These are phyloP conservation scores for Rotaria sp. DNA, from an alignment of 2,888 invertebrate genomes.

Conservation along the genomic window DNA sequence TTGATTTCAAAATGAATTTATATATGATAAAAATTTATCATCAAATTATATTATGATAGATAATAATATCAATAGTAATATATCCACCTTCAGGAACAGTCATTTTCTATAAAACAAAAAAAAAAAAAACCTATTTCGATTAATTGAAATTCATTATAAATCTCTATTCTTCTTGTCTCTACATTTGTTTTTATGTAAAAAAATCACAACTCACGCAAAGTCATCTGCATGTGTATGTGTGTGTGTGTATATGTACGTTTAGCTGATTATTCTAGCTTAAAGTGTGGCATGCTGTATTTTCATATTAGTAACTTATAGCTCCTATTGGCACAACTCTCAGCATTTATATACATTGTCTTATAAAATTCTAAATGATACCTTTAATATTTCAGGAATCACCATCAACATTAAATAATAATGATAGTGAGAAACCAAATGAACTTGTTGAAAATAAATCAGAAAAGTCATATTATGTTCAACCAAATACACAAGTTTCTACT, in stretches of 20 bases:
- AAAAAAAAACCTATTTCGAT: no score
- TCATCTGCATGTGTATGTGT: neutral
- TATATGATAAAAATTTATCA: no score
- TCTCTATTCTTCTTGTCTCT: slow-evolving; percentile 11
- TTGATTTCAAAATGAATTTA: no score
- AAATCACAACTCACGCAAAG: neutral
- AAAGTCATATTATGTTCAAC: neutral
- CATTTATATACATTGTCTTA: neutral
- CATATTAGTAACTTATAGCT: neutral
- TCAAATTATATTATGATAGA: no score
- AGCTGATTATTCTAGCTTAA: neutral
- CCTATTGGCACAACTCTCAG: neutral
- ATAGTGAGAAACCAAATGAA: neutral
- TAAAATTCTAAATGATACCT: neutral
- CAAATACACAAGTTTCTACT: neutral
- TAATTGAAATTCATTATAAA: neutral
- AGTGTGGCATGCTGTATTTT: neutral
- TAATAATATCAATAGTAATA: no score
- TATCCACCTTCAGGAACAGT: no score
- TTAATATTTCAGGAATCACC: neutral
- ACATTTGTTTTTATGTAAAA: neutral
- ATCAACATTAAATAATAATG: neutral
- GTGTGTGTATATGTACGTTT: neutral
- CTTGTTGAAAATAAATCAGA: neutral
- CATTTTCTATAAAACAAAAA: no score